Base-by-base conservation (phyloP, 2,113 vertebrate genomes). In the Uropsilus gracilis region DNA sequence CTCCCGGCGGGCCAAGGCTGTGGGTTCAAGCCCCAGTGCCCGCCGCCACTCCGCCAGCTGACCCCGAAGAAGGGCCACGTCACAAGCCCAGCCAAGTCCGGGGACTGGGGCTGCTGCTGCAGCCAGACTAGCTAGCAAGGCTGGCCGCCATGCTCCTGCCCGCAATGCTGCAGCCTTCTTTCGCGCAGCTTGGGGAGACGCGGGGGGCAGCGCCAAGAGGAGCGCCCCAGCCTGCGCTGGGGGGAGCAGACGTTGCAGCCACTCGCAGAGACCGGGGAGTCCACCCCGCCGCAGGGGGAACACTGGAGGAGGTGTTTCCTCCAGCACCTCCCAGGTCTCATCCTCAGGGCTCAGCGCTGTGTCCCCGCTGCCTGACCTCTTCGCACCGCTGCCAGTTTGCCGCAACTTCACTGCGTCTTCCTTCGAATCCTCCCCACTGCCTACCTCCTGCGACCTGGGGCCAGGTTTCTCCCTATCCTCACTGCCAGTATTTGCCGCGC, bases 71-170 rank as follows among this genome's bases (percentile, higher is more conserved):
- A 98, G 97, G 0, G 98, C 96, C 68, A 98, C 95, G 5, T 98
- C 98, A 11, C 97, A 98, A 1, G 97, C 96, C 91, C 97, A 97
- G 63, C 96, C 98, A 10, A 98, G 64, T 0, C 98, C 98, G 0
- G 98, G 97, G 1, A 98, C 46, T 0, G 98, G 98, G 1, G 96
- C 95, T 0, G 97, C 96, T 0, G 97, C 97, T 0, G 98, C 98
- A 0, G 97, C 97, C 86, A 98, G 71, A 71, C 97, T 98, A 9
- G 98, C 98, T 30, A 98, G 73, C 28, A 98, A 71, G 0, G 98
- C 98, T 1, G 97, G 96, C 57, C 98, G 96, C 98, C 98, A 98
- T 0, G 98, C 97, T 8, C 98, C 98, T 0, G 97, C 97, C 8
- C 97, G 94, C 18, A 98, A 90, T 1, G 97, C 96, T 0, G 96